Percentiles rank a stretch among this genome's conserved stretches.
Conservation (phyloP, 2,113 vertebrate genomes). For the Amphilophus citrinellus region DNA sequence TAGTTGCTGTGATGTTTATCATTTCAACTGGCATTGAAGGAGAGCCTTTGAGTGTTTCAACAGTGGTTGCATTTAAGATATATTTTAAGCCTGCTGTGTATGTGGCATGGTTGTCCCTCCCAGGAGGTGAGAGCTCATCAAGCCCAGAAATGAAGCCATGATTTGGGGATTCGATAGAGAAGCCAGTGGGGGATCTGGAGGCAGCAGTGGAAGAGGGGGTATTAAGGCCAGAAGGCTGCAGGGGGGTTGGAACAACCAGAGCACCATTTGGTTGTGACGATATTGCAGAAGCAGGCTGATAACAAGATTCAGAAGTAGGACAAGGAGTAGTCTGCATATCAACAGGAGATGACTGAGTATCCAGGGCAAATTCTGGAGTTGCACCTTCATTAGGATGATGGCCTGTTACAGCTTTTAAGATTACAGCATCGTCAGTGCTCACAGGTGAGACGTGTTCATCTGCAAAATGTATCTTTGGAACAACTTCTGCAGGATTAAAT, state of each 20-base stretch:
- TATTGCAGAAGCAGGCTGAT: neutral
- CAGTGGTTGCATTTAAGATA: neutral
- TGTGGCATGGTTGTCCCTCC: neutral
- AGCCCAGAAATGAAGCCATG: slow-evolving; percentile 9
- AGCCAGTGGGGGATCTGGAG: slow-evolving; percentile 5
- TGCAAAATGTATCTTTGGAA: slow-evolving; percentile 40
- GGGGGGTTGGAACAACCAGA: slow-evolving; percentile 9
- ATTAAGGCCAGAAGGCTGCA: slow-evolving; percentile 31
- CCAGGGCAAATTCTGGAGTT: neutral
- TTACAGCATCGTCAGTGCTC: neutral
- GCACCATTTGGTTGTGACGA: neutral
- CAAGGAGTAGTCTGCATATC: neutral
- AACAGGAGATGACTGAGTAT: neutral
- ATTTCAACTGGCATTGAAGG: neutral
- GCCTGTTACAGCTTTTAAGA: neutral
- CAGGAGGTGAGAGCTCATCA: neutral
- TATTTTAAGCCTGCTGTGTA: neutral
- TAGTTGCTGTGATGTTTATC: neutral
- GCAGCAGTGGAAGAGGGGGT: neutral
- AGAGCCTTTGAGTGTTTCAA: neutral
- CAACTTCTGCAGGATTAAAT: slow-evolving; percentile 40
- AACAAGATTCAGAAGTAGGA: neutral
- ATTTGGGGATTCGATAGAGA: slow-evolving; percentile 16
- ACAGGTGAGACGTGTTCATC: slow-evolving; percentile 3
- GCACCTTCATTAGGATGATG: neutral